Percentiles rank a stretch among this genome's conserved stretches.
phyloP scores from a whole-genome alignment of 2,888 invertebrate species.

The Drosophila aldrichi region DNA sequence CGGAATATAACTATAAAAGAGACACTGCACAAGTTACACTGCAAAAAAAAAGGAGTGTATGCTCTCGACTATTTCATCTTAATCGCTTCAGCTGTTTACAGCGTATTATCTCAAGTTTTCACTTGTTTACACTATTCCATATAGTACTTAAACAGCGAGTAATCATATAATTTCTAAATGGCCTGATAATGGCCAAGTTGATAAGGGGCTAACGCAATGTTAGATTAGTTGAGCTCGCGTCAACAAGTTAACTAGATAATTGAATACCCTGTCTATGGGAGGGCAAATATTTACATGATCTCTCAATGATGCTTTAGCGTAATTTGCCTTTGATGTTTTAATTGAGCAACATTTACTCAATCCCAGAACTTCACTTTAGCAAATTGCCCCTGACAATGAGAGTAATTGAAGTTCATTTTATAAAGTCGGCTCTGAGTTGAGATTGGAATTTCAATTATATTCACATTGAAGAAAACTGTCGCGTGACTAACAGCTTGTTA shows the following conservation, averaged over 20 bases:
- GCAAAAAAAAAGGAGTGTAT: neutral
- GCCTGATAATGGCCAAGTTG: slow-evolving; percentile 20
- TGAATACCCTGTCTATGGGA: neutral
- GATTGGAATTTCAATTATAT: slow-evolving; percentile 18
- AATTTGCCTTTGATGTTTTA: neutral
- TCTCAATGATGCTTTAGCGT: neutral
- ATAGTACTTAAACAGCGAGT: slow-evolving; percentile 2
- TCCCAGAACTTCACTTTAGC: neutral
- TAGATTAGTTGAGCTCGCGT: slow-evolving; percentile 18
- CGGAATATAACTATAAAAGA: neutral
- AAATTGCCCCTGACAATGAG: slow-evolving; percentile 13
- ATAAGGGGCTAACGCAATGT: slow-evolving; percentile 35
- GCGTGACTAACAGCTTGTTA: slow-evolving; percentile 60
- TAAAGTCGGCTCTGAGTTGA: slow-evolving; percentile 2
- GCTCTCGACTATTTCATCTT: neutral
- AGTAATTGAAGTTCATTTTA: slow-evolving; percentile 10
- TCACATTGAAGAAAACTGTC: slow-evolving; percentile 32
- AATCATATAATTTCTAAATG: slow-evolving; percentile 1
- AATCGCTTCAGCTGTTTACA: slow-evolving; percentile 1
- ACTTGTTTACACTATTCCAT: slow-evolving; percentile 13
- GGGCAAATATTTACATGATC: neutral
- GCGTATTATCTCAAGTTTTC: slow-evolving; percentile 3
- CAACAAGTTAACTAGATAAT: neutral
- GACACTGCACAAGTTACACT: neutral
- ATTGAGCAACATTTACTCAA: neutral